Conservation (phyloP, 1,140 invertebrate genomes). For the Teleopsis dalmanni region DNA sequence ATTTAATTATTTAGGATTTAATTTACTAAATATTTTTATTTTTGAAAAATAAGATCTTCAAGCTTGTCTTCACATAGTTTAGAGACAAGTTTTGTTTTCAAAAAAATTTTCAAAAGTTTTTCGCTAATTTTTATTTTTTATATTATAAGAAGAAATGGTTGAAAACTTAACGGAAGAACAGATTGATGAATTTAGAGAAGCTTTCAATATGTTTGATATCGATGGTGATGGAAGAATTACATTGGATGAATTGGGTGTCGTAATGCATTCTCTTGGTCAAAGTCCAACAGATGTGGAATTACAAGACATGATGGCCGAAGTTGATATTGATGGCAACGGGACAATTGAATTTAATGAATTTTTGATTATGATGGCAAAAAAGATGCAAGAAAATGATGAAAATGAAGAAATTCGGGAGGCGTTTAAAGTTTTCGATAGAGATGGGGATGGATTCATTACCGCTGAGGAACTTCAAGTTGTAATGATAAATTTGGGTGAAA, state of each 20-base stretch:
- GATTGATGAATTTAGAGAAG: slow-evolving; percentile 84
- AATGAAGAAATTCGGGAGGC: slow-evolving; percentile 83
- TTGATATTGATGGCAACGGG: slow-evolving; percentile 72
- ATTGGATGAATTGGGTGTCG: slow-evolving; percentile 78
- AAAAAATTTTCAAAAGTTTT: no score
- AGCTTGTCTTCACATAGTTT: no score
- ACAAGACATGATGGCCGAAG: slow-evolving; percentile 83
- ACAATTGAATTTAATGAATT: no score
- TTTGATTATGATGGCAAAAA: slow-evolving; percentile 89
- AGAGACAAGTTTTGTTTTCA: no score
- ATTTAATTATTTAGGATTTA: no score
- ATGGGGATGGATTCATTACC: slow-evolving; percentile 87
- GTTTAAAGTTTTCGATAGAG: no score
- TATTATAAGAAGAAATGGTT: no score
- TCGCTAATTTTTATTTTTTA: no score
- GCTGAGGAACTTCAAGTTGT: slow-evolving; percentile 85
- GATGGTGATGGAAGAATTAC: slow-evolving; percentile 87
- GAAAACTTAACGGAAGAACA: slow-evolving; percentile 13
- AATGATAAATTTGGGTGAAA: slow-evolving; percentile 92
- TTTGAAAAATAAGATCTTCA: no score
- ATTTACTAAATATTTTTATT: no score
- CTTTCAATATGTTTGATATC: slow-evolving; percentile 88
- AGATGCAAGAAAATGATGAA: slow-evolving; percentile 81
- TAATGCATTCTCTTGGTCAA: slow-evolving; percentile 83
- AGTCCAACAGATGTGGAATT: slow-evolving; percentile 75